Evolutionary conservation across 2,797 vertebrate genomes (phyloP).

Genomic region (Potorous gilbertii): DNA sequence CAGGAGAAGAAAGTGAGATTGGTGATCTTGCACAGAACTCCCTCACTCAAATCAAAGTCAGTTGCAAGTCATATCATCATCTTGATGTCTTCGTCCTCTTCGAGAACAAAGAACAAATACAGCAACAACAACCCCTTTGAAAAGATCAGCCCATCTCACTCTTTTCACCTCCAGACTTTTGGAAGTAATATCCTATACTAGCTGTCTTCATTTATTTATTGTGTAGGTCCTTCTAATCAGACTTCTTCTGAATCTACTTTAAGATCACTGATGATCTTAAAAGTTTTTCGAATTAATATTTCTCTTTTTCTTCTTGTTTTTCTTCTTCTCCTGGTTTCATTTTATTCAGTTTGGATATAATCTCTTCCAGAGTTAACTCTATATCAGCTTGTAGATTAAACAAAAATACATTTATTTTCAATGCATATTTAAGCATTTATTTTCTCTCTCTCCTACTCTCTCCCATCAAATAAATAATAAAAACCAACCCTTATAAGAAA

Average conservation of each 20-base stretch:
- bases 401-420: not conserved
- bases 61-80: no score
- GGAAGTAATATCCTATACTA: not conserved
- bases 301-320: not conserved
- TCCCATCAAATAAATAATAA: not conserved
- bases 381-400: not conserved
- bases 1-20: no score
- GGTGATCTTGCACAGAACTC: no score
- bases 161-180: not conserved
- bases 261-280: not conserved
- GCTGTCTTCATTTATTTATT: not conserved
- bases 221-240: not conserved
- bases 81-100: no score
- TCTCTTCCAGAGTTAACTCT: not conserved
- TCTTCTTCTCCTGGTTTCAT: not conserved
- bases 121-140: not conserved
- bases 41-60: no score
- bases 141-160: not conserved
- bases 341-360: not conserved
- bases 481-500: not conserved
- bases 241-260: not conserved
- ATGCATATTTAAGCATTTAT: not conserved
- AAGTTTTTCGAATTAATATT: not conserved
- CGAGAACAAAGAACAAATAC: no score
- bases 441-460: not conserved